Percentiles rank a stretch among this genome's conserved stretches.
Evolutionary conservation across 2,113 vertebrate species (phyloP).

Genomic region (Pelecanus crispus): DNA sequence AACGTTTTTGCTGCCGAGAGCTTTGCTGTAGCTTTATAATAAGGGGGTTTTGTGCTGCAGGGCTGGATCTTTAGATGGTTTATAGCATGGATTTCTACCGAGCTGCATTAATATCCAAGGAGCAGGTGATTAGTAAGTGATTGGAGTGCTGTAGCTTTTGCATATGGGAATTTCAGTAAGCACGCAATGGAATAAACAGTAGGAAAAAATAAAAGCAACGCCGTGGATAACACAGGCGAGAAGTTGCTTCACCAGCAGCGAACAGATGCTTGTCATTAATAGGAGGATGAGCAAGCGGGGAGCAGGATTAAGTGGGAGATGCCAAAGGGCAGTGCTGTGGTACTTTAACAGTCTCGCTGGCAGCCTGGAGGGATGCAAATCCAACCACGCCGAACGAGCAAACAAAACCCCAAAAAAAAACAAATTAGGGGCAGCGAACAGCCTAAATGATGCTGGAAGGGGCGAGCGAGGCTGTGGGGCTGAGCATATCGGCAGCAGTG

Average conservation of each 20-base stretch:
- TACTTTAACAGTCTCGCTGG: neutral
- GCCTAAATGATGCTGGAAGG: neutral
- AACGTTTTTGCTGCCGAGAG: neutral
- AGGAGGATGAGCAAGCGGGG: neutral
- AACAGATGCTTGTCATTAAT: constrained; percentile 16
- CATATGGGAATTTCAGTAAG: neutral
- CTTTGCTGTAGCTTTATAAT: neutral
- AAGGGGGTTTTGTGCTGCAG: neutral
- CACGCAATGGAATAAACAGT: neutral
- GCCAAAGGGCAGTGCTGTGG: neutral
- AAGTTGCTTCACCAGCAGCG: neutral
- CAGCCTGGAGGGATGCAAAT: neutral
- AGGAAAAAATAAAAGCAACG: neutral
- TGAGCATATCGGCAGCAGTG: neutral
- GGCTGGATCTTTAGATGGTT: neutral
- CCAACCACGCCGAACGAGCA: neutral
- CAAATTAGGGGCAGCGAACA: neutral
- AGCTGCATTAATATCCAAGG: neutral
- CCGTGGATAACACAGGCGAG: neutral
- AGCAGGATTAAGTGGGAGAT: neutral
- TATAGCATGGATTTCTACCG: neutral
- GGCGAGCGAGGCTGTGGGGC: neutral
- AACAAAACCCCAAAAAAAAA: neutral
- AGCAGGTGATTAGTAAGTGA: neutral
- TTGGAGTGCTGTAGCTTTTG: neutral